These are phyloP conservation scores for Nyctalus aviator DNA, from an alignment of 2,797 vertebrate species.

Conservation along the genomic window DNA sequence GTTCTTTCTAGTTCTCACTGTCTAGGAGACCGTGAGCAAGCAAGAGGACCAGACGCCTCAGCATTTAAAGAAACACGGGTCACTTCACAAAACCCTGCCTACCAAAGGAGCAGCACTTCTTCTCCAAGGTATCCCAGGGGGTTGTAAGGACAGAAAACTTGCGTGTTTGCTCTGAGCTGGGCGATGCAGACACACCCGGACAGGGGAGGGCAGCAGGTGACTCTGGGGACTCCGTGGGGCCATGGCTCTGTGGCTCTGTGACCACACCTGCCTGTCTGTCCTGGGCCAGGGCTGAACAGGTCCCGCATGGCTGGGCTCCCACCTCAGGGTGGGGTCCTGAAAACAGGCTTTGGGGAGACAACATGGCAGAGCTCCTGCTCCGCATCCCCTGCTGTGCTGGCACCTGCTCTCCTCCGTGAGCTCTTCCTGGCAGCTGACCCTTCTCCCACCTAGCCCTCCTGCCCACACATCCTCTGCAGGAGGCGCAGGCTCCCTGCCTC, in stretches of 20 bases:
- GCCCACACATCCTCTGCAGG: background rate
- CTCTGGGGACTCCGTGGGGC: rapidly evolving
- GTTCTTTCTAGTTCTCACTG: background rate
- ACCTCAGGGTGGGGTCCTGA: background rate
- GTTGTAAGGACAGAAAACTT: background rate
- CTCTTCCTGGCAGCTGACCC: background rate
- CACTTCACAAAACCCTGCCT: background rate
- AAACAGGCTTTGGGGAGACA: background rate
- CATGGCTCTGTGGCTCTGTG: background rate
- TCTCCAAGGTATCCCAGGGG: background rate
- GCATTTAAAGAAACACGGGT: background rate
- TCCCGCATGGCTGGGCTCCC: background rate
- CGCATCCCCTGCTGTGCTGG: background rate
- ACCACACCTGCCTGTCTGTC: background rate
- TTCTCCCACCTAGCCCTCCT: background rate
- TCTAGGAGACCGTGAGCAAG: background rate
- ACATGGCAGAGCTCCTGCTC: background rate
- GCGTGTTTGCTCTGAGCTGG: background rate
- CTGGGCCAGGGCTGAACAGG: background rate
- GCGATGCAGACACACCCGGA: rapidly evolving
- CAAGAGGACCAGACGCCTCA: background rate
- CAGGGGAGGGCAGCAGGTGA: background rate
- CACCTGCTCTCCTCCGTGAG: background rate
- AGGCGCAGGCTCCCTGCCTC: background rate
- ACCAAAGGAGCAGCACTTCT: background rate